These are phyloP conservation scores for Prosopocoilus inquinatus DNA, from an alignment of 2,888 invertebrate genomes.

Conservation along the genomic window DNA sequence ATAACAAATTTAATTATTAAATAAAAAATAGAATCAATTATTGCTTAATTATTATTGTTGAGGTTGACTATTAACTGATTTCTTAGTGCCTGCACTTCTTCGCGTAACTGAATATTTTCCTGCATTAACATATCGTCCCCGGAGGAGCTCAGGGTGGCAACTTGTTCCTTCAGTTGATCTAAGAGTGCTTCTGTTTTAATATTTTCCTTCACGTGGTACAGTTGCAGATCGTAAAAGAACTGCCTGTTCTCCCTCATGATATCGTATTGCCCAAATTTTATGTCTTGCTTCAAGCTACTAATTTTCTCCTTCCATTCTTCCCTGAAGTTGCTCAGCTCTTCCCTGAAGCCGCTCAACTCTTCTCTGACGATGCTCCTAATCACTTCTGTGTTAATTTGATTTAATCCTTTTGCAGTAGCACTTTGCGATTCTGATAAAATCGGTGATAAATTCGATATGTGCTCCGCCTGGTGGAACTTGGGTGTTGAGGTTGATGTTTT, in stretches of 20 bases:
- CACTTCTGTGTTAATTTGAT: slow-evolving; percentile 3
- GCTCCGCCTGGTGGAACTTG: background rate
- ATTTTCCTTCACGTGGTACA: slow-evolving; percentile 43
- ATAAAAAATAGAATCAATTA: too few species aligned
- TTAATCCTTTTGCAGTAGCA: background rate
- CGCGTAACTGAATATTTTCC: slow-evolving; percentile 53
- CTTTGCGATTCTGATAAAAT: background rate
- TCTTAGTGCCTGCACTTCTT: slow-evolving; percentile 54
- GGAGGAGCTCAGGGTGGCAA: slow-evolving; percentile 39
- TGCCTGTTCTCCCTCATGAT: slow-evolving; percentile 33
- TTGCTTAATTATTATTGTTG: slow-evolving; percentile 9
- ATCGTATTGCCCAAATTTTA: slow-evolving; percentile 35
- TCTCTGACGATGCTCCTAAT: slow-evolving; percentile 26
- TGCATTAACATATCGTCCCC: slow-evolving; percentile 53
- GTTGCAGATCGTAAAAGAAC: slow-evolving; percentile 39
- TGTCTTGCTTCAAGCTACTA: slow-evolving; percentile 30
- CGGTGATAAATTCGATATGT: slow-evolving; percentile 4
- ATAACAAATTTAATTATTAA: too few species aligned
- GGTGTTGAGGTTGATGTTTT: background rate
- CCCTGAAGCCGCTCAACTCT: too few species aligned
- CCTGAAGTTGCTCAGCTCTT: too few species aligned
- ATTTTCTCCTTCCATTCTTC: slow-evolving; percentile 30
- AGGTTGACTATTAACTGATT: slow-evolving; percentile 24
- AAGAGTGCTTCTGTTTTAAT: slow-evolving; percentile 39
- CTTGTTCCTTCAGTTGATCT: slow-evolving; percentile 31